phyloP scores from a whole-genome alignment of 2,797 vertebrate species.

The Rousettus madagascariensis region DNA sequence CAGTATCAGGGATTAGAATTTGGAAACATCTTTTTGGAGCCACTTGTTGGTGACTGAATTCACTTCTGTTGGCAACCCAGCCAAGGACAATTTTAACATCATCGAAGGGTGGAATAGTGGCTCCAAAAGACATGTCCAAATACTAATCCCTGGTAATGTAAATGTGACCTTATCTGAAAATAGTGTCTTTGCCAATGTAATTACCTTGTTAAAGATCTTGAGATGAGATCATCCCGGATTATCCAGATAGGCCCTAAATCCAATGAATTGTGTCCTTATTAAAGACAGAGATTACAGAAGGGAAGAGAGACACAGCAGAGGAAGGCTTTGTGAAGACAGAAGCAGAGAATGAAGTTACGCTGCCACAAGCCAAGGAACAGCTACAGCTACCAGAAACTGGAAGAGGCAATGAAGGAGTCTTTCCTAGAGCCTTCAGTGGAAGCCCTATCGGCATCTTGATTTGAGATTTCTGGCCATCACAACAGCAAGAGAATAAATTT shows the following conservation, averaged over 20 bases:
- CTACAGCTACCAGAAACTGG: background rate
- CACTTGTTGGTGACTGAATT: background rate
- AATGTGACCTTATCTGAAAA: background rate
- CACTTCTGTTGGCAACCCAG: background rate
- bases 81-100: background rate
- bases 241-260: background rate
- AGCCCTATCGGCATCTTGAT: background rate
- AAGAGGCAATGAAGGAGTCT: background rate
- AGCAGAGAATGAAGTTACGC: background rate
- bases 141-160: background rate
- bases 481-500: background rate
- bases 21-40: background rate
- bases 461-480: background rate
- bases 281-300: background rate
- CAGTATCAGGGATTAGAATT: background rate
- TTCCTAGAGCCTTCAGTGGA: too few relatives aligned
- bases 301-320: background rate
- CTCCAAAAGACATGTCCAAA: background rate
- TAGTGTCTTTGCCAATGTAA: background rate
- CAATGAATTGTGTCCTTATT: background rate
- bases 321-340: background rate
- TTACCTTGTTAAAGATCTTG: background rate
- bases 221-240: background rate
- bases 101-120: background rate
- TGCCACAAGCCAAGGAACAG: background rate